Evolutionary conservation across 1,140 invertebrate genomes (phyloP), one percentile per base, ranked within the genome.

Genomic region (Drosophila asahinai): DNA sequence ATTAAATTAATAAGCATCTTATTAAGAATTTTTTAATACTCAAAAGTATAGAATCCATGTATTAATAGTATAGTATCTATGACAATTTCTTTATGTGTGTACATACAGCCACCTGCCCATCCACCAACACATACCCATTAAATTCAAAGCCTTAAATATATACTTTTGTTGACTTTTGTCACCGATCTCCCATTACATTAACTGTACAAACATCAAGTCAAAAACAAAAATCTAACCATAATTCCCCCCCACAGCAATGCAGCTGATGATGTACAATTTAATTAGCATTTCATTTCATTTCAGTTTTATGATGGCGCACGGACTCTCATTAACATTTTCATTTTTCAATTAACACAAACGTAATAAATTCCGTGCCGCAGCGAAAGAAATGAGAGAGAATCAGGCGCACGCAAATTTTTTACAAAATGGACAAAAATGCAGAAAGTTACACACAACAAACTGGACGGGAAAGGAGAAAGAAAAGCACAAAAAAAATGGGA

Each of bases 271-370:
- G 79, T 63, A 80, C 74, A 81, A 90, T 90, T 90, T 86, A 90
- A 90, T 90, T 90, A 90, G 86, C 80, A 86, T 90, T 90, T 82
- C 82, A 84, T 81, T 83, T 81, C 78, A 70, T 76, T 90, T 81
- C 80, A 73, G 74, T 91, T 86, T 90, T 84, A 84, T 89, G 66
- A 84, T 73, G 86, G 78, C 84, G 63, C 81, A 74, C 55, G 65
- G 75, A 79, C 80, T 87, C 84, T 89, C 87, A 91, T 91, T 91
- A 91, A 87, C 87, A 89, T 91, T 91, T 91, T 87, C 83, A 91
- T 91, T 91, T 90, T 91, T 91, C 87, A 91, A 91, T 91, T 91
- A 91, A 91, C 87, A 91, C 86, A 91, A 91, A 87, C 80, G 87
- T 87, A 91, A 91, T 91, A 91, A 91, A 91, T 91, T 91, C 87